phyloP scores from a whole-genome alignment of 2,797 vertebrate species.

The Mormyrops boulengeri region DNA sequence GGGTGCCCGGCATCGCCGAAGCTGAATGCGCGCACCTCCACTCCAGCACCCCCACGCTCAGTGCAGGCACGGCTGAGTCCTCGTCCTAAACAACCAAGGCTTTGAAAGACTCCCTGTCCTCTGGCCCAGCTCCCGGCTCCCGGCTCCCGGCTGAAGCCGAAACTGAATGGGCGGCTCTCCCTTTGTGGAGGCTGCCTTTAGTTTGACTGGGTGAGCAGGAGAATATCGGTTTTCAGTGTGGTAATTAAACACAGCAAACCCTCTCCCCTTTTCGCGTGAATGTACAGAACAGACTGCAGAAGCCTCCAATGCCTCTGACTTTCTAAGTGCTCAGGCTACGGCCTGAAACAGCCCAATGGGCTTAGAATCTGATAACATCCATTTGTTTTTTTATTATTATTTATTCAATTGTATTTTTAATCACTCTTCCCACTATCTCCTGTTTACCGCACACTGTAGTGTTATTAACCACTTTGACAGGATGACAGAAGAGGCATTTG shows the following conservation, averaged over 20 bases:
- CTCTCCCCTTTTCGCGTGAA: conserved; percentile 22
- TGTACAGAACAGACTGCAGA: conserved; percentile 32
- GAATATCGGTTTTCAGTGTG: conserved; percentile 19
- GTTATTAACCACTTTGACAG: not conserved
- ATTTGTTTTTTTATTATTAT: conserved; percentile 53
- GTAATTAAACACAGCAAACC: not conserved
- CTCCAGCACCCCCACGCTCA: not conserved
- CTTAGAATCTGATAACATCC: conserved; percentile 26
- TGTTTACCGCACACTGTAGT: not conserved
- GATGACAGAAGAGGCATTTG: not conserved
- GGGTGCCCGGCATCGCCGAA: conserved; percentile 33
- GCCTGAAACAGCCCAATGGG: not conserved
- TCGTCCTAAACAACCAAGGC: not conserved
- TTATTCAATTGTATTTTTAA: conserved; percentile 55
- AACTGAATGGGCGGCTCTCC: conserved; percentile 15
- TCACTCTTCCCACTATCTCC: not conserved
- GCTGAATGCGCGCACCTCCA: not conserved
- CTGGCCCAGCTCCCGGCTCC: conserved; percentile 24
- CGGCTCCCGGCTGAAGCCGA: not conserved
- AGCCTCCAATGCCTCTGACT: conserved; percentile 30
- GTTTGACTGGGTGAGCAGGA: conserved; percentile 15
- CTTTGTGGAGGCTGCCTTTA: conserved; percentile 12
- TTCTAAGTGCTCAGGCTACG: not conserved
- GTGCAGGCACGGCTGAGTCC: not conserved
- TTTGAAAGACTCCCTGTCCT: conserved; percentile 24